A percentile compares a stretch with the other conserved stretches of the same genome.
Evolutionary conservation across 64 coral and sea anemone genomes (phyloP).

Genomic region (Porites australiensis): DNA sequence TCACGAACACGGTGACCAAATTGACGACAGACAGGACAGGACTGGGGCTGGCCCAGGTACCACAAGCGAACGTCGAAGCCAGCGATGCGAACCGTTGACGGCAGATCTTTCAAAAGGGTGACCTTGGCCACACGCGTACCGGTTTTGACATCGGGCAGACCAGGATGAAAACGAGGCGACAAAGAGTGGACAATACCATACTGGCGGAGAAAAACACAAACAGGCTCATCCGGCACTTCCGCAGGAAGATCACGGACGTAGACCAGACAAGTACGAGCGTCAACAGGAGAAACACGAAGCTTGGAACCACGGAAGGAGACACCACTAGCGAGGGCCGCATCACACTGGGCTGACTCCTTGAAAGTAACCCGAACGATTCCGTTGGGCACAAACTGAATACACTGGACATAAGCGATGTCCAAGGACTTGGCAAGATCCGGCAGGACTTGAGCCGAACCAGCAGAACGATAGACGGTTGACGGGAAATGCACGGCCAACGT

Average conservation of each 20-base stretch:
- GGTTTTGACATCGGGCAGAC: not conserved
- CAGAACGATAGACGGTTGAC: not conserved
- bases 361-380: not conserved
- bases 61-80: not conserved
- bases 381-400: not conserved
- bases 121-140: not conserved
- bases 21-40: not conserved
- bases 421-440: not conserved
- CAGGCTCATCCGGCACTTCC: not conserved
- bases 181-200: not conserved
- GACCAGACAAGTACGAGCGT: not conserved
- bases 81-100: not conserved
- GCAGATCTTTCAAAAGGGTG: not conserved
- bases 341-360: not conserved
- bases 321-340: not conserved
- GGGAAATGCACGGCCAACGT: too few relatives aligned
- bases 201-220: not conserved
- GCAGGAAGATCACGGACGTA: not conserved
- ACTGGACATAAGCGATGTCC: too few relatives aligned
- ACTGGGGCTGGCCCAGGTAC: not conserved
- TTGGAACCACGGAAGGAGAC: not conserved
- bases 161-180: too few relatives aligned
- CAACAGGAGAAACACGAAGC: not conserved
- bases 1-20: not conserved
- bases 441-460: not conserved